These are phyloP conservation scores for Coreius guichenoti DNA, from an alignment of 2,797 vertebrate species.

Conservation along the genomic window DNA sequence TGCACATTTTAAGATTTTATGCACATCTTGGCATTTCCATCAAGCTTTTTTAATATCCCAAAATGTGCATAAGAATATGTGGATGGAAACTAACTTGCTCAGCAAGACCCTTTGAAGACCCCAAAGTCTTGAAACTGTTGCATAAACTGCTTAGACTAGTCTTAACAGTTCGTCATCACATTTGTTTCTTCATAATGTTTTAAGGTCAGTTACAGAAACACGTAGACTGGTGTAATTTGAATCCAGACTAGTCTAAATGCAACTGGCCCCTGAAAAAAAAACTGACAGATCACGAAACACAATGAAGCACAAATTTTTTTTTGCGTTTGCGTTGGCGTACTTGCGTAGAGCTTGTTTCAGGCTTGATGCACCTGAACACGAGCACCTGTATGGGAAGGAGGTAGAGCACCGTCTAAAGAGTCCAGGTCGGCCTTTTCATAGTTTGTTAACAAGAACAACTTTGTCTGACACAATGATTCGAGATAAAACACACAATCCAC, in stretches of 20 bases:
- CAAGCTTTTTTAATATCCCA: not conserved
- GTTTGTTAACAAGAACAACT: constrained; percentile 71
- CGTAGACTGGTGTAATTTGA: not conserved
- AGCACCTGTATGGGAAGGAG: constrained; percentile 86
- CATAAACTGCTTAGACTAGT: too few relatives aligned
- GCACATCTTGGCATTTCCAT: not conserved
- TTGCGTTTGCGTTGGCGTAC: too few relatives aligned
- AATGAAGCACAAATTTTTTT: not conserved
- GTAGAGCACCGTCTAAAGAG: constrained; percentile 89
- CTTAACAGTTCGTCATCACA: too few relatives aligned
- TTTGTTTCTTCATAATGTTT: not conserved
- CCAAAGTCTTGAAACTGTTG: not conserved
- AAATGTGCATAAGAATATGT: not conserved
- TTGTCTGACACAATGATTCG: constrained; percentile 69
- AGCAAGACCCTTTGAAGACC: too few relatives aligned
- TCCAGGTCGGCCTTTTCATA: constrained; percentile 76
- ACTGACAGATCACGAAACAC: not conserved
- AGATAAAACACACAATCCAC: constrained; percentile 74
- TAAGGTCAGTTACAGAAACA: not conserved
- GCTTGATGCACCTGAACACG: constrained; percentile 66
- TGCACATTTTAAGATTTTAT: not conserved
- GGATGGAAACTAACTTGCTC: not conserved
- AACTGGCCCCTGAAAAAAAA: not conserved
- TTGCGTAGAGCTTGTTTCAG: not conserved
- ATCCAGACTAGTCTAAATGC: too few relatives aligned